Conservation (phyloP, 2,888 invertebrate genomes). For the Stegophylla sp. region DNA sequence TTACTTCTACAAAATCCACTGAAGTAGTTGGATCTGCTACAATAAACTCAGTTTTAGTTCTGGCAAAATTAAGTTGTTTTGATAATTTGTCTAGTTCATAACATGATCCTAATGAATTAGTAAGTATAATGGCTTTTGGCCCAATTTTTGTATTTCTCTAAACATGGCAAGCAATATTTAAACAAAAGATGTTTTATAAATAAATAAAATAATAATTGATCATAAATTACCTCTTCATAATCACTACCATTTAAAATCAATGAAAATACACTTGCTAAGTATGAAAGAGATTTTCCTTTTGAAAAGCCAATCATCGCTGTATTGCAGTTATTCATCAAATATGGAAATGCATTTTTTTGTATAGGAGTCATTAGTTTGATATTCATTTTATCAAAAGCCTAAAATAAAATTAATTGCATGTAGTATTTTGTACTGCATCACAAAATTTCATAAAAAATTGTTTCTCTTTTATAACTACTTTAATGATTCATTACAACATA, state of each 20-base stretch:
- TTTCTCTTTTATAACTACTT: too few relatives aligned
- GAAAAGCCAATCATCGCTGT: constrained; percentile 41
- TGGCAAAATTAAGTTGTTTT: not conserved
- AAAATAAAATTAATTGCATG: not conserved
- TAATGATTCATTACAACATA: too few relatives aligned
- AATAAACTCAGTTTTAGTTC: not conserved
- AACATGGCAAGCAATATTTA: not conserved
- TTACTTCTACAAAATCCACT: constrained; percentile 16
- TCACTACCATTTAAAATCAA: constrained; percentile 17
- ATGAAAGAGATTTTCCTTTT: constrained; percentile 45
- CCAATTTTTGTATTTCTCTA: not conserved
- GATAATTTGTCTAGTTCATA: not conserved
- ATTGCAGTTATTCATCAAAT: constrained; percentile 39
- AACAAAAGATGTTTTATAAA: not conserved
- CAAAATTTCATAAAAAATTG: too few relatives aligned
- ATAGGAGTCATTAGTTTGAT: constrained; percentile 38
- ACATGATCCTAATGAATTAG: constrained; percentile 46
- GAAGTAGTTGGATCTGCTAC: constrained; percentile 8
- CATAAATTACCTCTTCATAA: constrained; percentile 7
- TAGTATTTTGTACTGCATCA: too few relatives aligned
- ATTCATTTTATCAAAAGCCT: constrained; percentile 36
- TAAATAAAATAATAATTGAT: not conserved
- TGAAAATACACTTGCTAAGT: constrained; percentile 35
- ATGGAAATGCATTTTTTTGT: constrained; percentile 36
- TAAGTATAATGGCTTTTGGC: constrained; percentile 40